phyloP scores from a whole-genome alignment of 2,797 vertebrate genomes.

The Etheostoma perlongum region DNA sequence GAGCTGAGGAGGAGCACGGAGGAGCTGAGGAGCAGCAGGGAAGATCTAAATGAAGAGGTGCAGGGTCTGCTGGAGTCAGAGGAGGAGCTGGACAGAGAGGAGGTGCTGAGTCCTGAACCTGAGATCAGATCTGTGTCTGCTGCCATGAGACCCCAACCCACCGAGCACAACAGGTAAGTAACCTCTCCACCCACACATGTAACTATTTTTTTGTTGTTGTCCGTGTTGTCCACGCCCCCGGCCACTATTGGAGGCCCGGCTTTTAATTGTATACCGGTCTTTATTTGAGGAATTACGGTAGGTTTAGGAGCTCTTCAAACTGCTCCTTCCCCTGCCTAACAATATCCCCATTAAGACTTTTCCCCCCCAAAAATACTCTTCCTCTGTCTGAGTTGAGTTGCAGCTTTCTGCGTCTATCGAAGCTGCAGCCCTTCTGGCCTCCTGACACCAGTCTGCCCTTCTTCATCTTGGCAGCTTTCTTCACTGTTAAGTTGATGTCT shows the following conservation, averaged over 20 bases:
- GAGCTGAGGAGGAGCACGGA: constrained; percentile 73
- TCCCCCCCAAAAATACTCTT: background rate
- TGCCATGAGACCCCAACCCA: constrained; percentile 84
- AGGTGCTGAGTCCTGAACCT: constrained; percentile 66
- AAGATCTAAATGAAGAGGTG: constrained; percentile 70
- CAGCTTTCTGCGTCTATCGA: background rate
- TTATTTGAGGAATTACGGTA: too few species aligned
- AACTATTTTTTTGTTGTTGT: background rate
- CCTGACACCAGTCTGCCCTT: background rate
- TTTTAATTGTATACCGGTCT: too few species aligned
- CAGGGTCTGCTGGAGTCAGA: constrained; percentile 79
- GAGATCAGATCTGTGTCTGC: constrained; percentile 84
- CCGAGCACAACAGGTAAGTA: constrained; percentile 88
- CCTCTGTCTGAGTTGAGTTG: background rate
- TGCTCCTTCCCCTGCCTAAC: background rate
- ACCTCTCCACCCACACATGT: background rate
- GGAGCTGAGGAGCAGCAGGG: constrained; percentile 75
- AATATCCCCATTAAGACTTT: background rate
- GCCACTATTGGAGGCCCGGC: too few species aligned
- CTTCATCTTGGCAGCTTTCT: background rate
- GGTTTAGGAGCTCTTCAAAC: too few species aligned
- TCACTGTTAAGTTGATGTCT: background rate
- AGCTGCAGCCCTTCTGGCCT: background rate
- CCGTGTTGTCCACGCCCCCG: too few species aligned
- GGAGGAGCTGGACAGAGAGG: constrained; percentile 77